Percentiles rank a stretch among this genome's conserved stretches.
Evolutionary conservation across 92 coral and sea anemone species (phyloP).

Genomic region (Micromussa lordhowensis): DNA sequence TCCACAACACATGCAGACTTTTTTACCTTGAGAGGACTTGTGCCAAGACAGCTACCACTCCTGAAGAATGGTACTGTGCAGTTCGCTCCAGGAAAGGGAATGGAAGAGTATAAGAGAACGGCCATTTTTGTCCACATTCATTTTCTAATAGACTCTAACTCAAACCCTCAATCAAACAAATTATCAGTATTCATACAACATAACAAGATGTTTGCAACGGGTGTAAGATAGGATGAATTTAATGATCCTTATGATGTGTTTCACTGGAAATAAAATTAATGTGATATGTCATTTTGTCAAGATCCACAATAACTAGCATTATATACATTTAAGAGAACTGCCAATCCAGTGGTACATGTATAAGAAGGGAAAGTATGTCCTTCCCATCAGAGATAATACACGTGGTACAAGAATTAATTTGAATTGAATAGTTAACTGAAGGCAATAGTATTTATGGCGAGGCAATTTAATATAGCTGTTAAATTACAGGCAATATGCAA

Average conservation of each 20-base stretch:
- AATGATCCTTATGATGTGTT: no score
- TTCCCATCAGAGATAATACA: no score
- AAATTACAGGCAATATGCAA: constrained; percentile 3
- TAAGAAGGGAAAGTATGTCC: no score
- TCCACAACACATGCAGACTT: no score
- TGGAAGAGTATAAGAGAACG: constrained; percentile 36
- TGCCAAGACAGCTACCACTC: constrained; percentile 36
- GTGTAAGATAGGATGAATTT: constrained; percentile 22
- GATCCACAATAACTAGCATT: no score
- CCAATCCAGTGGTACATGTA: no score
- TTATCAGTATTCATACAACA: constrained; percentile 28
- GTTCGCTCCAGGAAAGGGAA: constrained; percentile 37
- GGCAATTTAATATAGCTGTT: not conserved
- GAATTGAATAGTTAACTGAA: constrained; percentile 14
- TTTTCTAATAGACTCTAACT: constrained; percentile 10
- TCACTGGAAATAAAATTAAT: no score
- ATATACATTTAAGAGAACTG: no score
- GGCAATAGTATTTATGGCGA: not conserved
- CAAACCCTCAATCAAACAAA: constrained; percentile 33
- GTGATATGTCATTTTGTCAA: no score
- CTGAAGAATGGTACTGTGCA: no score
- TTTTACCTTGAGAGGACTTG: constrained; percentile 34
- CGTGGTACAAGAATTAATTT: not conserved
- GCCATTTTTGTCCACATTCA: constrained; percentile 27
- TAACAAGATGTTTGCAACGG: constrained; percentile 22